Conservation (phyloP, 92 coral and sea anemone species). For the Epizoanthus scotinus region DNA sequence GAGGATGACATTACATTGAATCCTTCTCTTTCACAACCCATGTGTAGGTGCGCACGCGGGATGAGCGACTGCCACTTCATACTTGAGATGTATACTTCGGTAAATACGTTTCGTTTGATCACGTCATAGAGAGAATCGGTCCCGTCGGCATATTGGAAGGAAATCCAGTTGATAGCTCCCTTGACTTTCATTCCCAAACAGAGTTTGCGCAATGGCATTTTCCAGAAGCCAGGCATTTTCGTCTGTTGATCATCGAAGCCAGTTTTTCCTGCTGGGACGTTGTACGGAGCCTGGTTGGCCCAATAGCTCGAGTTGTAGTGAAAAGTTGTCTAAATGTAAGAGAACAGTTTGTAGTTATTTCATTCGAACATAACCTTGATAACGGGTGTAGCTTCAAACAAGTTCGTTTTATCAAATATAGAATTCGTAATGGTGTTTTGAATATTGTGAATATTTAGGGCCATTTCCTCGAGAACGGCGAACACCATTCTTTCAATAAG, state of each 20-base stretch:
- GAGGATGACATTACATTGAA: constrained; percentile 37
- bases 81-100: not conserved
- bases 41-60: constrained; percentile 43
- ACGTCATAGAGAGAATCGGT: constrained; percentile 35
- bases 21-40: constrained; percentile 18
- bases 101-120: constrained; percentile 10
- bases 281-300: constrained; percentile 36
- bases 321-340: constrained; percentile 46
- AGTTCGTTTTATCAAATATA: no score
- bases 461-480: no score
- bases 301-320: constrained; percentile 56
- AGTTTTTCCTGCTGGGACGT: constrained; percentile 47
- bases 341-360: not conserved
- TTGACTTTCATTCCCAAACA: constrained; percentile 50
- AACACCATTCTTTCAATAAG: no score
- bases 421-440: no score
- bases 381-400: no score
- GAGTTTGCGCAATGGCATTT: constrained; percentile 31
- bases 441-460: no score
- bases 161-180: constrained; percentile 34
- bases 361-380: not conserved
- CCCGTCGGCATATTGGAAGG: not conserved
- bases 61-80: constrained; percentile 45
- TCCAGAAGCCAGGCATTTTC: constrained; percentile 49
- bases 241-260: constrained; percentile 58